Percentiles rank a stretch among this genome's conserved stretches.
Conservation (phyloP, 1,140 invertebrate species). For the Centruroides vittatus region DNA sequence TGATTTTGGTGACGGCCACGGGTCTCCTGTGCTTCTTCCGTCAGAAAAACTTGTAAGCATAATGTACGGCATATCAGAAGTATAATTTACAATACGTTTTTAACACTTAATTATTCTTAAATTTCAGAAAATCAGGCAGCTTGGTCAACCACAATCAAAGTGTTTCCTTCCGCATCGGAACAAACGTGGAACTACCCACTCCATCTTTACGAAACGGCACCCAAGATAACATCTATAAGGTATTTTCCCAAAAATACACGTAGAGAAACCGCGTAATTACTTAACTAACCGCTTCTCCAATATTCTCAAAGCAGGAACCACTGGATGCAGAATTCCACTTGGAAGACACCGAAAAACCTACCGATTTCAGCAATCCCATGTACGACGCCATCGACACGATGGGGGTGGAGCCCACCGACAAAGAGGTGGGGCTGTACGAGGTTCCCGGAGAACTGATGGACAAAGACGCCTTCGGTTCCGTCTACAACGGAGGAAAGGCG, state of each 20-base stretch:
- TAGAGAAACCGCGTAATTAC: no score
- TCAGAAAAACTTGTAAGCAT: slow-evolving; percentile 46
- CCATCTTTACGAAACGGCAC: slow-evolving; percentile 17
- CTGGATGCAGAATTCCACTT: slow-evolving; percentile 62
- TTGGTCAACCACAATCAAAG: slow-evolving; percentile 60
- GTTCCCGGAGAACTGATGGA: slow-evolving; percentile 55
- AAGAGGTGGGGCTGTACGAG: slow-evolving; percentile 30
- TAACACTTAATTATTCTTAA: no score
- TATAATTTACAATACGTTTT: no score
- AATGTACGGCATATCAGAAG: neutral
- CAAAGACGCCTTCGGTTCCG: slow-evolving; percentile 30
- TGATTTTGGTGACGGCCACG: slow-evolving; percentile 50
- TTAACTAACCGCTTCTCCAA: no score
- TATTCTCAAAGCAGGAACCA: slow-evolving; percentile 32
- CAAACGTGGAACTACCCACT: slow-evolving; percentile 67
- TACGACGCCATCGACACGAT: slow-evolving; percentile 53
- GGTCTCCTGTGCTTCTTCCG: slow-evolving; percentile 59
- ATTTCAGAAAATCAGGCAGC: slow-evolving; percentile 16
- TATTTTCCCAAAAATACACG: no score
- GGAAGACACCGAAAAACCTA: slow-evolving; percentile 53
- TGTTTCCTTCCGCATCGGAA: slow-evolving; percentile 88
- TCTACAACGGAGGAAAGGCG: slow-evolving; percentile 33
- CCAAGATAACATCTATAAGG: no score
- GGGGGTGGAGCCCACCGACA: slow-evolving; percentile 8
- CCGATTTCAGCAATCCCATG: slow-evolving; percentile 93